Conservation (phyloP, 2,888 invertebrate genomes). For the Lasiommata megera region DNA sequence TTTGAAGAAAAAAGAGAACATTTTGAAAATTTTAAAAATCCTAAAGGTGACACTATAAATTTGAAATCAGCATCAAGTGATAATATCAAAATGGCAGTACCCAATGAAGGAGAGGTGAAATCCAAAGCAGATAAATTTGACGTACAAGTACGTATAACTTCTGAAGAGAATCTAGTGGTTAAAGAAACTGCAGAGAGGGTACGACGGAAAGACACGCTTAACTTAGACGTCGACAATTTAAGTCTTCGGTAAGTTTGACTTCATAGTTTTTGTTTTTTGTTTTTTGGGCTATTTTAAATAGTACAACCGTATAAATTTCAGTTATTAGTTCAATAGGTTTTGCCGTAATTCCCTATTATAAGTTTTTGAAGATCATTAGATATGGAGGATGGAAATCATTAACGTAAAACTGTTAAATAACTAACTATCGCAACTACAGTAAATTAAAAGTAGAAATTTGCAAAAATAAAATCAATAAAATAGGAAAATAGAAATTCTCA, state of each 20-base stretch:
- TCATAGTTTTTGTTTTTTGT: not conserved
- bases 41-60: conserved; percentile 50
- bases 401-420: too few species aligned
- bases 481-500: too few species aligned
- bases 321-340: not conserved
- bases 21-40: conserved; percentile 50
- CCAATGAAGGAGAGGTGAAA: conserved; percentile 67
- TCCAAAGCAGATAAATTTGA: conserved; percentile 71
- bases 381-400: too few species aligned
- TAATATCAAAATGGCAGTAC: conserved; percentile 73
- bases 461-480: too few species aligned
- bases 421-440: too few species aligned
- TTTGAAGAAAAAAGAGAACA: conserved; percentile 55
- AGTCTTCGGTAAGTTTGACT: conserved; percentile 65
- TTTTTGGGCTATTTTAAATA: not conserved
- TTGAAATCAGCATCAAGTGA: conserved; percentile 59
- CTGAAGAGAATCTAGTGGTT: conserved; percentile 71
- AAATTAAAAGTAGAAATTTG: too few species aligned
- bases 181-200: conserved; percentile 58
- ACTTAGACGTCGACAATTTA: conserved; percentile 77
- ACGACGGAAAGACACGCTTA: conserved; percentile 67
- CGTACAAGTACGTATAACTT: conserved; percentile 74
- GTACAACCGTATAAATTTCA: not conserved
- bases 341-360: not conserved
- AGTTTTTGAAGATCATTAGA: too few species aligned